Base-by-base conservation (phyloP, 2,797 vertebrate genomes). In the Danio jaintianensis region DNA sequence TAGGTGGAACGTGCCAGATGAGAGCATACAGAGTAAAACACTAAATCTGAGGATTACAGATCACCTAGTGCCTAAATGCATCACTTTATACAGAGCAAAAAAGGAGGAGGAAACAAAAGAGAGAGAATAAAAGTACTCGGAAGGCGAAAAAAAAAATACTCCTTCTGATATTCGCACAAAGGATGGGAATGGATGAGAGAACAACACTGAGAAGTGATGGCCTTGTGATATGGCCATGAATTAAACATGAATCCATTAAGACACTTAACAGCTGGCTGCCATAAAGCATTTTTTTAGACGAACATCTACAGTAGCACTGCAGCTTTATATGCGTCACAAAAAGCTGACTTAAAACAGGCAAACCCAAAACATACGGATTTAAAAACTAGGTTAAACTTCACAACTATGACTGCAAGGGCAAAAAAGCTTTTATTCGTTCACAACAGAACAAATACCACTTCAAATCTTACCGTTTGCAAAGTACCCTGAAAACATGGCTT, bases 221-320 rank as follows among this genome's bases (percentile, higher is more conserved):
- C 58, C 64, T 45, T 69, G 42, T 50, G 38, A 75, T 86, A 80
- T 42, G 73, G 5, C 53, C 15, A 90, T 92, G 87, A 92, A 92
- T 92, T 90, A 91, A 87, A 87, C 87, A 92, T 88, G 73, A 29
- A 11, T 86, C 88, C 87, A 91, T 90, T 89, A 91, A 87, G 86
- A 90, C 87, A 90, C 88, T 90, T 89, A 91, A 87, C 86, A 91
- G 89, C 89, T 89, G 89, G 82, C 63, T 63, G 29, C 42, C 38
- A 59, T 42, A 79, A 45, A 72, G n/a, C 69, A 62, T 69, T 63
- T 70, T 87, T 88, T 78, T 84, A 85, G 18, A 58, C 75, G 82
- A 89, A 87, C 76, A 74, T 84, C 78, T 67, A 73, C 45, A 64
- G 53, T 58, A 67, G 55, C 7, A 81, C 78, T 82, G 73, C 75